phyloP scores from a whole-genome alignment of 2,797 vertebrate genomes.

The Epinephelus malabaricus region DNA sequence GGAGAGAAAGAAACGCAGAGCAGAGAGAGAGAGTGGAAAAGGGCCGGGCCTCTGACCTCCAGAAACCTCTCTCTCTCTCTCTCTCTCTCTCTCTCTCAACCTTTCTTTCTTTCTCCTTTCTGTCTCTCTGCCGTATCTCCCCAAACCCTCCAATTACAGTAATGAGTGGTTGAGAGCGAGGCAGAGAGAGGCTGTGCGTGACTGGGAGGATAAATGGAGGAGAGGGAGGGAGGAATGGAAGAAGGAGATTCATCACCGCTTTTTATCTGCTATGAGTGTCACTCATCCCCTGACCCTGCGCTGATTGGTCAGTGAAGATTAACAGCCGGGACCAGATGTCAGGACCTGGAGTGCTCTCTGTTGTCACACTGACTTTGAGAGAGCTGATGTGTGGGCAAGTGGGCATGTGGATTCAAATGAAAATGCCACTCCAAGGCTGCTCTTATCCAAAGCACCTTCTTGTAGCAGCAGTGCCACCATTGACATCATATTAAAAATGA shows the following conservation, averaged over 20 bases:
- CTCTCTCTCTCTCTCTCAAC: conserved; percentile 35
- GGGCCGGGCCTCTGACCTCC: conserved; percentile 75
- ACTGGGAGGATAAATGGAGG: conserved; percentile 67
- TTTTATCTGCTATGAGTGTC: conserved; percentile 74
- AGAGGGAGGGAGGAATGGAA: conserved; percentile 24
- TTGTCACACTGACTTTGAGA: conserved; percentile 58
- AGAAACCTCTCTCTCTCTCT: conserved; percentile 60
- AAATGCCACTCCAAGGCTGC: conserved; percentile 47
- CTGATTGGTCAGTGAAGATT: conserved; percentile 79
- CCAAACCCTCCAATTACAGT: conserved; percentile 87
- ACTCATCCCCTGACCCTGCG: conserved; percentile 65
- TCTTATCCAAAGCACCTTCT: conserved; percentile 42
- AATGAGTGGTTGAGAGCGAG: conserved; percentile 84
- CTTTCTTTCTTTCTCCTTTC: conserved; percentile 42
- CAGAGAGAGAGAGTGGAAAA: conserved; percentile 40
- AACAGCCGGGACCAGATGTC: conserved; percentile 73
- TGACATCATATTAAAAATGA: neutral
- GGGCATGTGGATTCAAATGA: conserved; percentile 63
- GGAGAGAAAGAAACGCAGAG: conserved; percentile 18
- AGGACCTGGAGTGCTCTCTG: conserved; percentile 57
- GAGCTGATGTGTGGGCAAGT: conserved; percentile 58
- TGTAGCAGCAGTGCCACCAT: neutral
- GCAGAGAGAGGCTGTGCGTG: conserved; percentile 69
- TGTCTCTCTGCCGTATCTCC: conserved; percentile 72
- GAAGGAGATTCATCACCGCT: conserved; percentile 65